Evolutionary conservation across 1,140 invertebrate species (phyloP).

Genomic region (Apolygus lucorum): DNA sequence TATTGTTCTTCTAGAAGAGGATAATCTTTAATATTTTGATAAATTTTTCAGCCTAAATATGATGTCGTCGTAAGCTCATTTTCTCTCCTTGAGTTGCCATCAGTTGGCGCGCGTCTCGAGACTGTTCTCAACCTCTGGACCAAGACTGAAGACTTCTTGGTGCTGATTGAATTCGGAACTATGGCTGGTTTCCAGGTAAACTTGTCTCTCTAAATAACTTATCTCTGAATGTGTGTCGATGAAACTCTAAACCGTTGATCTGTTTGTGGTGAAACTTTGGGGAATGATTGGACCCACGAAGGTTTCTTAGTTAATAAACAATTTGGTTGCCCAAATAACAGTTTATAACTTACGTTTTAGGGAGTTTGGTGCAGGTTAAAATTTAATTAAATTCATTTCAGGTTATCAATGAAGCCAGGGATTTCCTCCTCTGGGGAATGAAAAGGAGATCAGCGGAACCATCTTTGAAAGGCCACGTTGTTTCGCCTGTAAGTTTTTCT

Average conservation of each 20-base stretch:
- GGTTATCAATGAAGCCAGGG: conserved; percentile 62
- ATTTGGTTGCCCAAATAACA: no score
- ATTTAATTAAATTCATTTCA: conserved; percentile 35
- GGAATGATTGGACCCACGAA: no score
- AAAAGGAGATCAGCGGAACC: conserved; percentile 35
- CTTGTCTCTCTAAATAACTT: no score
- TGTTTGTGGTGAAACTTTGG: no score
- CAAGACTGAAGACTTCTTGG: conserved; percentile 70
- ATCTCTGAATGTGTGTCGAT: no score
- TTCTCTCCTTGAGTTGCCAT: conserved; percentile 69
- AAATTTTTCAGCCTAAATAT: conserved; percentile 52
- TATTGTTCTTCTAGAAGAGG: no score
- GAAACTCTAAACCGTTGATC: no score
- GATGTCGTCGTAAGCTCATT: conserved; percentile 74
- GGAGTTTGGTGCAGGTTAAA: no score
- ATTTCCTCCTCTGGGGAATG: conserved; percentile 51
- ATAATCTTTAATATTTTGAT: no score
- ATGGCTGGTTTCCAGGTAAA: conserved; percentile 65
- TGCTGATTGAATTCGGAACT: conserved; percentile 77
- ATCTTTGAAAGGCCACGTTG: conserved; percentile 45
- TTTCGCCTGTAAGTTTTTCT: conserved; percentile 64
- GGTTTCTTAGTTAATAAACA: no score
- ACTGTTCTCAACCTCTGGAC: conserved; percentile 71
- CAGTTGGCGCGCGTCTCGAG: conserved; percentile 54
- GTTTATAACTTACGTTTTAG: no score